Evolutionary conservation across 2,797 vertebrate species (phyloP), one percentile per base, ranked within the genome.

Genomic region (Liparis tanakae): DNA sequence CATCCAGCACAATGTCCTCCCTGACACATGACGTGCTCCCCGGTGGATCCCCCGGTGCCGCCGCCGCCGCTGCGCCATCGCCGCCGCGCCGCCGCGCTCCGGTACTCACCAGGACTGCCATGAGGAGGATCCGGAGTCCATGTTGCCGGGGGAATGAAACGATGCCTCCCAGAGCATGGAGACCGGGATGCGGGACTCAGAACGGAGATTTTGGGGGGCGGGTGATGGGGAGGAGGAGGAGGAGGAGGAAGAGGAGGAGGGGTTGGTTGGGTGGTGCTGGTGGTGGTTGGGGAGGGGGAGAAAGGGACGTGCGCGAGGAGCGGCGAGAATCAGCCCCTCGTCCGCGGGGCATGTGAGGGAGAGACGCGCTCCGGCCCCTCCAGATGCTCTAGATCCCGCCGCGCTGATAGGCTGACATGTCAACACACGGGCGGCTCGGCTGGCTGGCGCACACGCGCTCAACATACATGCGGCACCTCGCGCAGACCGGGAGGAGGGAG

Each of bases 41-140:
- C 70, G 65, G 84, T 78, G 67, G 67, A 91, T 90, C 82, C 80
- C 80, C 76, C 85, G 82, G 84, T 83, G 80, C 89, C 86, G 83
- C 75, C 84, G 80, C 89, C 86, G 83, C 75, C 90, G 89, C 89
- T 92, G 25, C 25, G 25, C 25, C 25, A 30, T 30, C 25, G 4
- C 4, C 2, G 25, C 2, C 25, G 2, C 25, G 25, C 2, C 25
- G 25, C 25, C 25, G 25, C 25, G 25, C 25, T 30, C 25, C 25
- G 25, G 25, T 30, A 92, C 94, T 95, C 92, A 95, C 94, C 94
- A 94, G 93, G 91, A 95, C 93, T 92, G 94, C 94, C 94, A 95
- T 94, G 94, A 93, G 90, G 93, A 93, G 94, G 92, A 93, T 94
- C 93, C 93, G 93, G 94, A 94, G 90, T 94, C 94, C 94, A 95